These are phyloP conservation scores for Pomacea maculata DNA, from an alignment of 1,140 invertebrate genomes.

Conservation along the genomic window DNA sequence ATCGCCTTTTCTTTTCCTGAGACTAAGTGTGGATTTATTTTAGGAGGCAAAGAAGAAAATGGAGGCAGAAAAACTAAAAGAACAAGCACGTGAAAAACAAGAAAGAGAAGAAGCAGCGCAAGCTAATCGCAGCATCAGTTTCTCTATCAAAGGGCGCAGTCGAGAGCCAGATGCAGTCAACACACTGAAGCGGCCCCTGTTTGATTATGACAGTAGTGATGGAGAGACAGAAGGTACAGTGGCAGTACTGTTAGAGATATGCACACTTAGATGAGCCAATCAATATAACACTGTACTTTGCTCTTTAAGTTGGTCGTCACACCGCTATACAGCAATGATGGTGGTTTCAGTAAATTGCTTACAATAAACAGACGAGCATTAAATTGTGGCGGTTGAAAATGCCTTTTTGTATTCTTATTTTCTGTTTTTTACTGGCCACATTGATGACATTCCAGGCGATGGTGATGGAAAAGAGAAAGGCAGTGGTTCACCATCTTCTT, in stretches of 20 bases:
- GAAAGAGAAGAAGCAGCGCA: slow-evolving; percentile 22
- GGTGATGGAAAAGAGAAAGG: background rate
- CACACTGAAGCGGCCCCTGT: slow-evolving; percentile 49
- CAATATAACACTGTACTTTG: too few relatives aligned
- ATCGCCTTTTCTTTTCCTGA: background rate
- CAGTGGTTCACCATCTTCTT: slow-evolving; percentile 22
- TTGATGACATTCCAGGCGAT: background rate
- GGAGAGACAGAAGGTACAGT: slow-evolving; percentile 37
- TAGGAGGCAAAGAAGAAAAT: slow-evolving; percentile 20
- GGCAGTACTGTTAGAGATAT: too few relatives aligned
- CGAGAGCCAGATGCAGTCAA: slow-evolving; percentile 53
- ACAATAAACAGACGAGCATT: too few relatives aligned
- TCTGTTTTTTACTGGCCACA: too few relatives aligned
- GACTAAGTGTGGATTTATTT: background rate
- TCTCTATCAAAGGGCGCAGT: slow-evolving; percentile 62
- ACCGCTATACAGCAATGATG: too few relatives aligned
- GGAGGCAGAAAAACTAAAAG: slow-evolving; percentile 18
- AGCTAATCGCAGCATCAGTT: slow-evolving; percentile 55
- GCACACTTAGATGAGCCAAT: too few relatives aligned
- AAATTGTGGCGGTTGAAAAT: too few relatives aligned
- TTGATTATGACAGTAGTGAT: slow-evolving; percentile 60
- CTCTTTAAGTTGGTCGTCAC: too few relatives aligned
- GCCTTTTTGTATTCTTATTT: too few relatives aligned
- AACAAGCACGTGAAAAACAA: slow-evolving; percentile 21
- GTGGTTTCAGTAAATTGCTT: too few relatives aligned